Base-by-base conservation (phyloP, 2,797 vertebrate genomes). In the Anguilla marmorata region DNA sequence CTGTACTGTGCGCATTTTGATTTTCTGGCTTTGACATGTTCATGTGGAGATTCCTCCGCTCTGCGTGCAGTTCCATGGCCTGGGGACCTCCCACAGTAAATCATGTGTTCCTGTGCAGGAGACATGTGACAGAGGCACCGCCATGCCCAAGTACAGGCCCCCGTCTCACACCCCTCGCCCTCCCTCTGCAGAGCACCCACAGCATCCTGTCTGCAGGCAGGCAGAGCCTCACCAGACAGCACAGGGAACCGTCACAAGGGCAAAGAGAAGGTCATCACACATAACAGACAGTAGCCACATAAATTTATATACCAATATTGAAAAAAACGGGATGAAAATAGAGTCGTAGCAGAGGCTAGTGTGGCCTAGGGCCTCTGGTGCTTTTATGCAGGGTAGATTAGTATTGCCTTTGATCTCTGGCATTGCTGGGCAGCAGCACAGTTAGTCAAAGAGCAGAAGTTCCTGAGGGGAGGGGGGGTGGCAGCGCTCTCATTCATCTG, bases 401-500 rank as follows among this genome's bases (percentile, higher is more conserved):
- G 84, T 50, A 8, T 56, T 56, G 88, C 72, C 54, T 76, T 50
- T 63, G 85, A 89, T 86, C 85, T 19, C 50, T 30, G 7, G 52
- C 45, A 52, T 74, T 58, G 24, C n/a, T 27, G 66, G 16, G 24
- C 58, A 30, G 87, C 86, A 89, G 87, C 63, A 82, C 54, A 69
- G 41, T 84, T 89, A 89, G 58, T 74, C 76, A 88, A 83, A 72
- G 58, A 86, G 79, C 87, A 80, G 86, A 50, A 19, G 85, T 86
- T 54, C 86, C 72, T 87, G 82, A 16, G 27, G 50, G 12, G 16
- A 41, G 83, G 14, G 69, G 41, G 30, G 14, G 12, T 27, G 16
- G 16, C 16, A 63, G 56, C 66, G 14, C 52, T 84, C 86, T 74
- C 88, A 89, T 84, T 88, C 88, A 90, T 86, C 85, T 54, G 27